Percentiles rank a stretch among this genome's conserved stretches.
These are phyloP conservation scores for Brotogeris chrysoptera DNA, from an alignment of 2,797 vertebrate species.

Conservation along the genomic window DNA sequence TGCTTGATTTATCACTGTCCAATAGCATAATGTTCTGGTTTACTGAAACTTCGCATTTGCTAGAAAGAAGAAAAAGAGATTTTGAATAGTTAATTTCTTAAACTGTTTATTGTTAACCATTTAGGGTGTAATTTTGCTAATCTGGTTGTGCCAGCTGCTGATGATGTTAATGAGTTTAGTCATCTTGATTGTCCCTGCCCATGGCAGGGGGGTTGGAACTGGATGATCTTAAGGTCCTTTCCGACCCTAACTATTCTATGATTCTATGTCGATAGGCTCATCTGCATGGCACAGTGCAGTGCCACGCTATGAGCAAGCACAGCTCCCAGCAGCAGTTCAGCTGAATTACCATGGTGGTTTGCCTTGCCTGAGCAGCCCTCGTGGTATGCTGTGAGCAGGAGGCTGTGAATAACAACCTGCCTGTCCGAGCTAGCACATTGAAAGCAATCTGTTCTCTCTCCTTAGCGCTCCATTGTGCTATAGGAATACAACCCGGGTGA, in stretches of 20 bases:
- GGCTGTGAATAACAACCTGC: background rate
- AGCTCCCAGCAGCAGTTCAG: background rate
- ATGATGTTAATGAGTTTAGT: background rate
- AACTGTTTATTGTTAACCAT: background rate
- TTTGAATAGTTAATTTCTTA: background rate
- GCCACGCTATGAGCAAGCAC: background rate
- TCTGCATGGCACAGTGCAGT: background rate
- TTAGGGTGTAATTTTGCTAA: background rate
- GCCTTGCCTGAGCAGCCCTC: background rate
- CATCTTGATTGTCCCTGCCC: background rate
- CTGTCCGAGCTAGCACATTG: background rate
- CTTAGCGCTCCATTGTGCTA: rapidly evolving
- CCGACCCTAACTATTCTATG: no score
- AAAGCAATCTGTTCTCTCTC: background rate
- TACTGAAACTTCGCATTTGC: background rate
- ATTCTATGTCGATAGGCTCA: rapidly evolving
- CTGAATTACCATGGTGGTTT: background rate
- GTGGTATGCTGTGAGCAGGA: background rate
- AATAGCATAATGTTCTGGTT: background rate
- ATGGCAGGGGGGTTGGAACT: no score
- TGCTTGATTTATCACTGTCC: background rate
- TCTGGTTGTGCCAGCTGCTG: background rate
- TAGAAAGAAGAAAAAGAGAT: background rate
- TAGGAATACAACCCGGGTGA: background rate
- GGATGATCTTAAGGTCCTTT: no score